Evolutionary conservation across 2,113 vertebrate species (phyloP), one percentile per base, ranked within the genome.

Genomic region (Aythya baeri): DNA sequence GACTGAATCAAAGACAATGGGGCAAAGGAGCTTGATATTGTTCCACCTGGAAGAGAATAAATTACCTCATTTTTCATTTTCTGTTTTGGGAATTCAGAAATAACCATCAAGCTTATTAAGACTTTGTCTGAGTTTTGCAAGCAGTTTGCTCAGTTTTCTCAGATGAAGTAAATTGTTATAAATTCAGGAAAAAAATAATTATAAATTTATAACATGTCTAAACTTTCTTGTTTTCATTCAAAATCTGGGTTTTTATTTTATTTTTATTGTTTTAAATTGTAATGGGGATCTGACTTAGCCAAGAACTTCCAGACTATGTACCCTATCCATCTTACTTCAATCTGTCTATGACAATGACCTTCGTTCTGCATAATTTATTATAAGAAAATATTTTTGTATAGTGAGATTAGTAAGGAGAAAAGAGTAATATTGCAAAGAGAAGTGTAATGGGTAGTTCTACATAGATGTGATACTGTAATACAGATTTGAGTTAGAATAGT

Each of bases 151-250:
- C 36, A 86, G 44, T 83, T 50, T 86, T 93, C 27, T 54, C 86
- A 93, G 87, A 79, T 92, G 12, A 95, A 95, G 34, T 17, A 68
- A 90, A 86, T 57, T 63, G 9, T 5, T 77, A 75, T 91, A 49
- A 95, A 96, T 25, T 80, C 92, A 67, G 63, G 34, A 78, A 95
- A 96, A 96, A 96, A 77, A 89, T 29, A 94, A 72, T 89, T 77
- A 70, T 93, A 85, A 68, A 70, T 2, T 29, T 70, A 31, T n/a
- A 94, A 65, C 25, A 50, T 67, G 36, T 21, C 54, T 88, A 44
- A 85, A 54, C 23, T 84, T 81, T 83, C 67, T 86, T 70, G 29
- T 83, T 97, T 76, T 20, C 43, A 66, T 88, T 93, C 55, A 93
- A 43, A 92, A 88, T 20, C 9, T 18, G 46, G 11, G 63, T 46